Conservation (phyloP, 1,140 invertebrate species). For the Orius insidiosus region DNA sequence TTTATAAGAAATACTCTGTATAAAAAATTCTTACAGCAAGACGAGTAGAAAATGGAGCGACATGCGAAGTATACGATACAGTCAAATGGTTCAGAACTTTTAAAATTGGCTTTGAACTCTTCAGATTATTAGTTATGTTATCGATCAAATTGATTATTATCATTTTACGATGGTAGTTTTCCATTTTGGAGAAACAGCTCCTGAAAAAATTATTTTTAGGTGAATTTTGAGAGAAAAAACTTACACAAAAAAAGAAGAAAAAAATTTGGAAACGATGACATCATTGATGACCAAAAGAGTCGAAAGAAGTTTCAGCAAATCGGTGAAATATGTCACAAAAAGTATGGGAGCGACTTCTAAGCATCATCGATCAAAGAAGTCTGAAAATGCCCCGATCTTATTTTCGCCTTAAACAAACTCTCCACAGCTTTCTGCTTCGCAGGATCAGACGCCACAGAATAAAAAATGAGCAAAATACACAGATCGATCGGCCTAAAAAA, state of each 20-base stretch:
- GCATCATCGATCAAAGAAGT: slow-evolving; percentile 16
- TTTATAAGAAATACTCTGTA: too few relatives aligned
- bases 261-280: slow-evolving; percentile 17
- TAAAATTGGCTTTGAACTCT: not conserved
- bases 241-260: slow-evolving; percentile 18
- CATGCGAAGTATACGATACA: slow-evolving; percentile 15
- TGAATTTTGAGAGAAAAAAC: too few relatives aligned
- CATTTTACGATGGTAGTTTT: not conserved
- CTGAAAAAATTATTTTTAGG: slow-evolving; percentile 1
- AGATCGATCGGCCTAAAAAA: slow-evolving; percentile 21
- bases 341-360: not conserved
- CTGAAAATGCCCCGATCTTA: slow-evolving; percentile 14
- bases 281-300: slow-evolving; percentile 18
- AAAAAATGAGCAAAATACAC: slow-evolving; percentile 19
- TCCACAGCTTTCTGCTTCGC: slow-evolving; percentile 15
- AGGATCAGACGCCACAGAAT: slow-evolving; percentile 15
- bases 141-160: not conserved
- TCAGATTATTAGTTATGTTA: too few relatives aligned
- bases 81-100: slow-evolving; percentile 8
- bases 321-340: slow-evolving; percentile 15
- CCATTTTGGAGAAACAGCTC: not conserved
- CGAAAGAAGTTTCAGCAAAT: slow-evolving; percentile 18
- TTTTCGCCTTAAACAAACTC: slow-evolving; percentile 15
- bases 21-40: slow-evolving; percentile 13
- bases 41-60: slow-evolving; percentile 17